Conservation (phyloP, 2,113 vertebrate species). For the Phaethon lepturus region DNA sequence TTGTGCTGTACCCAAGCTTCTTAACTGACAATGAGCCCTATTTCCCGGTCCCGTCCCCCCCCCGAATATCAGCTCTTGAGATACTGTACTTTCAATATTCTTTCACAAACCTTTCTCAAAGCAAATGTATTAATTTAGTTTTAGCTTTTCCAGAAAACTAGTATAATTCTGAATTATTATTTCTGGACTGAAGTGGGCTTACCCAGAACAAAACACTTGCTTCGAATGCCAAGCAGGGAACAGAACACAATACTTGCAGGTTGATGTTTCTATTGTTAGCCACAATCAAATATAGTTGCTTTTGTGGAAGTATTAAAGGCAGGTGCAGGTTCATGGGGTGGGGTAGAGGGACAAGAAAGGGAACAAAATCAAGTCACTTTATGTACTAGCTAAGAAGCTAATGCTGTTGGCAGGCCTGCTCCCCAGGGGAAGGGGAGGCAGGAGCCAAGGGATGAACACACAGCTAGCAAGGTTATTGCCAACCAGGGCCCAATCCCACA, state of each 20-base stretch:
- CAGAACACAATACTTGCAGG: not conserved
- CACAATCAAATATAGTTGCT: not conserved
- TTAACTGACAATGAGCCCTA: not conserved
- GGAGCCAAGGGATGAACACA: not conserved
- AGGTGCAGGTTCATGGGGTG: not conserved
- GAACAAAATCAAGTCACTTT: not conserved
- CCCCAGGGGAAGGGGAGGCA: not conserved
- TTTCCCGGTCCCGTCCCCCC: too few species aligned
- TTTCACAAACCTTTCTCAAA: not conserved
- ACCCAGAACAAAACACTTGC: not conserved
- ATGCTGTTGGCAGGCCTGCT: not conserved
- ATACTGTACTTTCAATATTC: not conserved
- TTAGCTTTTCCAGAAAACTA: not conserved
- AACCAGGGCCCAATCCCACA: not conserved
- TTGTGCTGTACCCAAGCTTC: not conserved
- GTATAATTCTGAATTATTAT: not conserved
- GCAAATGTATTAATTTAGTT: not conserved
- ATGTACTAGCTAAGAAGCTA: not conserved
- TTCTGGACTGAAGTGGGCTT: not conserved
- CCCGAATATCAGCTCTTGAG: not conserved
- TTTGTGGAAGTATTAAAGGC: not conserved
- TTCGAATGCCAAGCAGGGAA: not conserved
- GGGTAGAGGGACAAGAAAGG: not conserved
- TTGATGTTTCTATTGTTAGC: not conserved
- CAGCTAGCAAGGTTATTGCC: not conserved